Evolutionary conservation across 2,888 invertebrate genomes (phyloP), one percentile per base, ranked within the genome.

Genomic region (Noctua pronuba): DNA sequence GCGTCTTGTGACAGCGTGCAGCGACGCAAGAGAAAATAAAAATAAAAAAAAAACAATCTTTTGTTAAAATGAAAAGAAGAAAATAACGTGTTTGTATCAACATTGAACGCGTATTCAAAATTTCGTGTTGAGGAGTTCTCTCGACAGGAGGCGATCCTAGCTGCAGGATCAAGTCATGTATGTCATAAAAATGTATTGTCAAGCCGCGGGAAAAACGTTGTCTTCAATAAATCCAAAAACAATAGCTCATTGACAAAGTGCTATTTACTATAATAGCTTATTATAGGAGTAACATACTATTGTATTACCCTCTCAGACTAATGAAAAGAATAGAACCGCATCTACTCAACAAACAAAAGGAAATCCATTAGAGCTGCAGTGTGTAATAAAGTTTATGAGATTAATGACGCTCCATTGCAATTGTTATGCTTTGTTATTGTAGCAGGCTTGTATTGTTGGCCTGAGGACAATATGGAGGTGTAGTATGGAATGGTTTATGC

Each of bases 351-450:
- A 79, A 87, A 87, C 87, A 87, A 87, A 84, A 73, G 75, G 31
- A 75, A 80, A 77, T 84, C 81, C 87, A 86, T 87, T 87, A 87
- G 82, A 77, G 67, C 75, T 80, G 70, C 78, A 82, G 75, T 76
- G 79, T 87, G 85, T 77, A 87, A 86, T 86, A 80, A 87, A 86
- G 66, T 80, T 81, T 86, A 87, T 84, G 69, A 73, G 82, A 84
- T 74, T 80, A 87, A 84, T 86, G 86, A 73, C 58, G 74, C 71
- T 75, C 75, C 64, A 83, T 75, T 69, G 78, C 73, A 77, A 77
- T 84, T 80, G 78, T 87, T 82, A 41, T 78, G 46, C n/a, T 69
- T 73, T 74, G 49, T 68, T 73, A 44, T 52, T 73, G 28, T 16
- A 18, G 38, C 8, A 24, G 35, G 16, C 16, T 62, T 67, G 35